phyloP scores from a whole-genome alignment of 92 coral and sea anemone genomes.

The Hydrozoanthus gracilis region DNA sequence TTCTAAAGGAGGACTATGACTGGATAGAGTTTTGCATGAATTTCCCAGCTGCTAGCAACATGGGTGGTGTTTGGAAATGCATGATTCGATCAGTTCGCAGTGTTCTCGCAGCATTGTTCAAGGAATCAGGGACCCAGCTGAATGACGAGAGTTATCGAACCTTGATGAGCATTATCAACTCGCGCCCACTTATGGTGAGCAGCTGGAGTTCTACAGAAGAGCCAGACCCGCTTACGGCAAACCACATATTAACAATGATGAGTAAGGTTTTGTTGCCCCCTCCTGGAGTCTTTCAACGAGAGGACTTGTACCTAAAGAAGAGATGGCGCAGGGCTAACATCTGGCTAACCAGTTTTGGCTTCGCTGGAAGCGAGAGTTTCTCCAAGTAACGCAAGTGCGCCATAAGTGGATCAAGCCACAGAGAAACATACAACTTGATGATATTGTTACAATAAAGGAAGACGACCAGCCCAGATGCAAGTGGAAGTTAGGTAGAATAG shows the following conservation, averaged over 20 bases:
- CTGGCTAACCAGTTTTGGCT: no score
- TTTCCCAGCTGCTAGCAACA: background rate
- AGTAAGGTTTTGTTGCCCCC: background rate
- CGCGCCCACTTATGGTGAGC: background rate
- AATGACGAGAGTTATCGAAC: slow-evolving; percentile 1
- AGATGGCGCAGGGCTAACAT: no score
- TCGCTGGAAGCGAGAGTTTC: no score
- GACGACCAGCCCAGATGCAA: no score
- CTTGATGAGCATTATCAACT: background rate
- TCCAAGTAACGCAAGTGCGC: no score
- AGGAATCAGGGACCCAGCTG: slow-evolving; percentile 6
- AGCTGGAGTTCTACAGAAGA: slow-evolving; percentile 7
- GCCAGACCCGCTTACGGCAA: background rate
- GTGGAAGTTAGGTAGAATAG: no score
- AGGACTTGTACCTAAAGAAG: no score
- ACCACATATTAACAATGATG: no score
- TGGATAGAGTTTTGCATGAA: background rate
- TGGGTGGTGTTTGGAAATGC: slow-evolving; percentile 10
- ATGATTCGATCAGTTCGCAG: background rate
- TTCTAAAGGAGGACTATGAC: slow-evolving; percentile 10
- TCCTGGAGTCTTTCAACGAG: slow-evolving; percentile 1
- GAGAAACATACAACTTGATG: no score
- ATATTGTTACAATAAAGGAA: no score
- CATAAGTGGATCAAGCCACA: no score
- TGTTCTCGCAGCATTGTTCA: background rate